These are phyloP conservation scores for Isichthys henryi DNA, from an alignment of 2,113 vertebrate species.

Conservation along the genomic window DNA sequence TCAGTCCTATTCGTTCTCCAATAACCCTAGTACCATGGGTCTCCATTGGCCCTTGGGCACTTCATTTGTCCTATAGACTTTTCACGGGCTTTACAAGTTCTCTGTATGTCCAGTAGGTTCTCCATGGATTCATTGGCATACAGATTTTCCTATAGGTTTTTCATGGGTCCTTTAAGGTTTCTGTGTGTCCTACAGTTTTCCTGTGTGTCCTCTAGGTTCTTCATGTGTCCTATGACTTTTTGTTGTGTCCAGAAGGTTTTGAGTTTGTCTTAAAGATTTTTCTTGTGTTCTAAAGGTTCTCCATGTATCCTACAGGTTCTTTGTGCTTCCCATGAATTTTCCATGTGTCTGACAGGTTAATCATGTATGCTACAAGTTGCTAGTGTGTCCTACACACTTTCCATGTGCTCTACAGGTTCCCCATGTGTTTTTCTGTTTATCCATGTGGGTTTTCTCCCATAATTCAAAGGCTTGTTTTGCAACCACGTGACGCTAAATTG, in stretches of 20 bases:
- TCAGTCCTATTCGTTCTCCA: neutral
- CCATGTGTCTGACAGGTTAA: neutral
- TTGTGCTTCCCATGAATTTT: neutral
- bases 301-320: neutral
- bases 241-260: neutral
- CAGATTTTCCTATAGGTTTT: neutral
- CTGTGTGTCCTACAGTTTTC: neutral
- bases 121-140: neutral
- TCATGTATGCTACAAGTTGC: neutral
- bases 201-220: neutral
- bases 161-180: neutral
- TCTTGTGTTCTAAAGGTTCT: neutral
- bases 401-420: neutral
- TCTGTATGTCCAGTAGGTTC: neutral
- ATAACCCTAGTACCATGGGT: neutral
- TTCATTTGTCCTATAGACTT: neutral
- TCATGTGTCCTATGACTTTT: neutral
- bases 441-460: neutral
- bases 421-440: neutral
- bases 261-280: neutral
- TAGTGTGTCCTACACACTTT: neutral
- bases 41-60: neutral
- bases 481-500: neutral
- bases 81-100: neutral
- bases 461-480: neutral